Evolutionary conservation across 2,888 invertebrate species (phyloP), one percentile per base, ranked within the genome.

Genomic region (Archips xylosteana): DNA sequence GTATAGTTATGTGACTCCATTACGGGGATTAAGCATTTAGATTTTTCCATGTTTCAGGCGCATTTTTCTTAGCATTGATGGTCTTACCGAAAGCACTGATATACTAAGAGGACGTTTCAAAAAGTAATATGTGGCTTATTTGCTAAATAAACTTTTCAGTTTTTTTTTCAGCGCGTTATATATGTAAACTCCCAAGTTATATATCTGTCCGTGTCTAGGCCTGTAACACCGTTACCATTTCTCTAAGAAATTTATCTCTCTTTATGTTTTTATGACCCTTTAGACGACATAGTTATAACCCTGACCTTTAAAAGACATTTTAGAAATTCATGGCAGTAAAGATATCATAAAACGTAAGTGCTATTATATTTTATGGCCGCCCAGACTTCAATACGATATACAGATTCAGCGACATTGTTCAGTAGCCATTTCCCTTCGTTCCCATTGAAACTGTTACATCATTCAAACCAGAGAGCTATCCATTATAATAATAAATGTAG

Each of bases 401-500:
- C 49, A 51, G 73, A 64, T 69, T 64, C 73, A n/a, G 63, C 15
- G 62, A 68, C 72, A 67, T 67, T 63, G 72, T 68, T 73, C 39
- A 60, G 51, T 8, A 9, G 70, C 70, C 67, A 67, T 70, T 72
- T 73, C 60, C 68, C 42, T 60, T 64, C 39, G 34, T 74, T 70
- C 54, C 63, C 63, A 68, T 64, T 68, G 57, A 51, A 72, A 68
- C 72, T 68, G 68, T 34, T 69, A 68, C 72, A 64, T 71, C 71
- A 36, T 60, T 73, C 68, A 68, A 73, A 73, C 59, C 32, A 61
- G 51, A 61, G 64, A 45, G 69, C 62, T 42, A 65, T 74, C 69
- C 70, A 70, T 74, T 70, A 74, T 65, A 61, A 70, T 70, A 74
- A 74, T 74, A 74, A 74, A 74, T 74, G 70, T 65, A 70, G 60